A percentile compares a stretch with the other conserved stretches of the same genome.
Evolutionary conservation across 53 echinoderm and acorn worm genomes (phyloP).

Genomic region (Paracentrotus lividus): DNA sequence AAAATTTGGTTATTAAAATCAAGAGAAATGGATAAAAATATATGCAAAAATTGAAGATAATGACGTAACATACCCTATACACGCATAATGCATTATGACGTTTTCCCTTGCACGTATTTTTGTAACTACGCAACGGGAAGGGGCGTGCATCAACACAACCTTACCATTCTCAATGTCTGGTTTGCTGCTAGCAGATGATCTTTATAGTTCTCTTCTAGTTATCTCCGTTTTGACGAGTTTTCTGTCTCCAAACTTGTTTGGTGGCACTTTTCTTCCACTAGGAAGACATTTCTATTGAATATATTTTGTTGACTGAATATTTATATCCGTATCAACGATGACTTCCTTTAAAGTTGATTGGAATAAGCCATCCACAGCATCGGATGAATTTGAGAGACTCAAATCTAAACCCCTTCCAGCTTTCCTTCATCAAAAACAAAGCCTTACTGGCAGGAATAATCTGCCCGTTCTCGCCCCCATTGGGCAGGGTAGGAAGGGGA

Average conservation of each 20-base stretch:
- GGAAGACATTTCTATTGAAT: not conserved
- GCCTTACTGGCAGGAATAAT: not conserved
- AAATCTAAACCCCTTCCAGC: not conserved
- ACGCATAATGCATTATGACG: not conserved
- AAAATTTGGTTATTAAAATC: too few relatives aligned
- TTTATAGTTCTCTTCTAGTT: not conserved
- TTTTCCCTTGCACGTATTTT: not conserved
- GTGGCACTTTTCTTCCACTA: not conserved
- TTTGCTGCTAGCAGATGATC: not conserved
- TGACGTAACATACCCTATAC: too few relatives aligned
- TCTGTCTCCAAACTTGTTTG: not conserved
- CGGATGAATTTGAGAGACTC: not conserved
- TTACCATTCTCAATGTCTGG: not conserved
- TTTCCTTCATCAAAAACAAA: not conserved
- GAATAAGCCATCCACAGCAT: not conserved
- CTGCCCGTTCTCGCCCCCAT: not conserved
- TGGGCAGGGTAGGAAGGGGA: not conserved
- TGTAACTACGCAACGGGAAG: not conserved
- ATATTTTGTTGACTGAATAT: not conserved
- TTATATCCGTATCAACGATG: not conserved
- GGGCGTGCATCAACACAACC: not conserved
- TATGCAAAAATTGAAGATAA: too few relatives aligned
- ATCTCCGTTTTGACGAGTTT: not conserved
- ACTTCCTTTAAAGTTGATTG: not conserved
- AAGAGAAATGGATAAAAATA: too few relatives aligned